Conservation (phyloP, 1,140 invertebrate species). For the Mactra quadrangularis region DNA sequence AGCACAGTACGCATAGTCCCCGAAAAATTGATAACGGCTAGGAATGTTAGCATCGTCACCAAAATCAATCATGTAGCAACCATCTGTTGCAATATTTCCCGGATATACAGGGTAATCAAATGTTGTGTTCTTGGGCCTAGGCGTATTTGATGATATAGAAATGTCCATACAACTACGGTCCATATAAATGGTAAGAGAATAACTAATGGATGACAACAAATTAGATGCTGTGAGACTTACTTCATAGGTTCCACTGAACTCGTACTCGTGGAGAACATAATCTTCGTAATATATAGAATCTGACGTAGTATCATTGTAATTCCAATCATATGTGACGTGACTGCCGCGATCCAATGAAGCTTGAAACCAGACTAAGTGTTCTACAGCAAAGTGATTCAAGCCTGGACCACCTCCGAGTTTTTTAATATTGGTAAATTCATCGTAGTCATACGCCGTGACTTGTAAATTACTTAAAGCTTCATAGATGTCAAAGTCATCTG, state of each 20-base stretch:
- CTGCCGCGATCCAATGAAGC: slow-evolving; percentile 56
- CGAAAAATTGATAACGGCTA: slow-evolving; percentile 63
- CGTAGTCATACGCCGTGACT: slow-evolving; percentile 39
- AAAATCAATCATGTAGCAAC: slow-evolving; percentile 69
- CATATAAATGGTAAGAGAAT: slow-evolving; percentile 43
- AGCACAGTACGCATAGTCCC: slow-evolving; percentile 54
- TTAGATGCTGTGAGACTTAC: slow-evolving; percentile 60
- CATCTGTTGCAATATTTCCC: slow-evolving; percentile 64
- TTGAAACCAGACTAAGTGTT: slow-evolving; percentile 59
- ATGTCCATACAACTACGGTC: slow-evolving; percentile 62
- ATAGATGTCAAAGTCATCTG: slow-evolving; percentile 62
- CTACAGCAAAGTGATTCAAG: slow-evolving; percentile 60
- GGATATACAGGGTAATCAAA: slow-evolving; percentile 61
- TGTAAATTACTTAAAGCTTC: slow-evolving; percentile 57
- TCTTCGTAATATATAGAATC: slow-evolving; percentile 56
- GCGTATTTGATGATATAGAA: slow-evolving; percentile 52
- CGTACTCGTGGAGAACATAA: slow-evolving; percentile 47
- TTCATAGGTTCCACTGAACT: slow-evolving; percentile 36
- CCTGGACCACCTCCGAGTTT: slow-evolving; percentile 54
- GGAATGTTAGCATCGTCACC: slow-evolving; percentile 52
- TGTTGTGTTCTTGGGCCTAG: slow-evolving; percentile 64
- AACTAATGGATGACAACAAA: neutral
- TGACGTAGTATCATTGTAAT: slow-evolving; percentile 55
- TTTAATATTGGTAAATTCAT: slow-evolving; percentile 34
- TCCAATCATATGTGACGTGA: slow-evolving; percentile 64